These are phyloP conservation scores for Synergus gifuensis DNA, from an alignment of 2,888 invertebrate genomes.

Conservation along the genomic window DNA sequence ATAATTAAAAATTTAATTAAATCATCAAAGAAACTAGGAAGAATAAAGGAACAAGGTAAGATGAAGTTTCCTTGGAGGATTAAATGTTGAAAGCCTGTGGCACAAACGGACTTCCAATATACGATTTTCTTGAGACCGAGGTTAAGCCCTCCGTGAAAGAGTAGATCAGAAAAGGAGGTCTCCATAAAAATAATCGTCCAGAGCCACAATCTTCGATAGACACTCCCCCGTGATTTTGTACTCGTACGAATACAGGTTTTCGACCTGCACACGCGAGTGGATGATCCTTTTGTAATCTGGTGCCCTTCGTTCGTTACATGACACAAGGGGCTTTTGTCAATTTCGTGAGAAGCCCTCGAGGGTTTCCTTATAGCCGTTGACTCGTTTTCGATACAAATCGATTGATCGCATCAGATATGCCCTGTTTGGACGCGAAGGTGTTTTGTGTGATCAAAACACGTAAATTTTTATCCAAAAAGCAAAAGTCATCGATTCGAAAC, in stretches of 20 bases:
- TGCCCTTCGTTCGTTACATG: slow-evolving; percentile 52
- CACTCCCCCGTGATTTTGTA: slow-evolving; percentile 60
- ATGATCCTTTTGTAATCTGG: slow-evolving; percentile 60
- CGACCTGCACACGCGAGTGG: slow-evolving; percentile 51
- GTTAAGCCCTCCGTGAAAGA: slow-evolving; percentile 72
- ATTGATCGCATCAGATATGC: slow-evolving; percentile 33
- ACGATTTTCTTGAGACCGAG: slow-evolving; percentile 64
- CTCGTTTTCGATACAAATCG: slow-evolving; percentile 30
- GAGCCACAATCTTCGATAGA: slow-evolving; percentile 69
- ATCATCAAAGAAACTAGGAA: slow-evolving; percentile 25
- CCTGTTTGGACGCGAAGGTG: slow-evolving; percentile 7
- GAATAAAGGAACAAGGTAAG: slow-evolving; percentile 36
- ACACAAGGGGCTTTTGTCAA: slow-evolving; percentile 55
- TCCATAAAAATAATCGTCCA: slow-evolving; percentile 69
- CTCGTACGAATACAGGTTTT: slow-evolving; percentile 48
- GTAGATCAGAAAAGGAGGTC: slow-evolving; percentile 66
- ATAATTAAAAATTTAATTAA: slow-evolving; percentile 17
- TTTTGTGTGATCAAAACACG: slow-evolving; percentile 19
- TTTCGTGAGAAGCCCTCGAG: slow-evolving; percentile 53
- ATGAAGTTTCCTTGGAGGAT: slow-evolving; percentile 51
- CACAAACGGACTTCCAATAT: slow-evolving; percentile 61
- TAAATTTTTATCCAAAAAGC: background rate
- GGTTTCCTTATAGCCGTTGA: slow-evolving; percentile 19
- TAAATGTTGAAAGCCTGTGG: slow-evolving; percentile 52
- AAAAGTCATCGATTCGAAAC: background rate